Evolutionary conservation across 2,113 vertebrate genomes (phyloP).

Genomic region (Prunella himalayana): DNA sequence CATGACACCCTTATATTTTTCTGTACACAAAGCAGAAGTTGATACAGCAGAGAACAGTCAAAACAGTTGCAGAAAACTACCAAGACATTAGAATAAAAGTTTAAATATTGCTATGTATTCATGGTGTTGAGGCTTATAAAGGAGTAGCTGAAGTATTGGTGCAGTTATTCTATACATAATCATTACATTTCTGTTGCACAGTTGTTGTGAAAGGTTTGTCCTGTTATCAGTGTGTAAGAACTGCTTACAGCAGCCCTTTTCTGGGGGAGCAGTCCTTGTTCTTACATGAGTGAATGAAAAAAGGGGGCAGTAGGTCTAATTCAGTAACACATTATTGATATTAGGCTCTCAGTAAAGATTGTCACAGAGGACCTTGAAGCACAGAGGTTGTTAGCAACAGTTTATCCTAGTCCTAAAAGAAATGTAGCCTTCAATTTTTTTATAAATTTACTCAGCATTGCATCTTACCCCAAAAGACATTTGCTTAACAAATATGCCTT

Average conservation of each 20-base stretch:
- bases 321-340: not conserved
- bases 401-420: not conserved
- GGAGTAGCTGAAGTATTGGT: not conserved
- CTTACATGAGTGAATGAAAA: not conserved
- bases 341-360: not conserved
- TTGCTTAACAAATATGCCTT: not conserved
- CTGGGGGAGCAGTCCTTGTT: not conserved
- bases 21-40: not conserved
- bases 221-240: not conserved
- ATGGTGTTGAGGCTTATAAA: not conserved
- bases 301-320: not conserved
- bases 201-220: not conserved
- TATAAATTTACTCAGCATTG: not conserved
- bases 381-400: not conserved
- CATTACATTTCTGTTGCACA: not conserved
- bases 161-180: not conserved
- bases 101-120: not conserved
- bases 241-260: not conserved
- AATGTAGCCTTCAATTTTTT: not conserved
- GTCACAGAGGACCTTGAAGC: not conserved
- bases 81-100: not conserved
- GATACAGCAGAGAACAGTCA: not conserved
- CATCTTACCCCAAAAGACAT: not conserved
- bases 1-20: not conserved
- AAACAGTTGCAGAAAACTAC: not conserved